Base-by-base conservation (phyloP, 2,113 vertebrate species). In the Tringa solitaria region DNA sequence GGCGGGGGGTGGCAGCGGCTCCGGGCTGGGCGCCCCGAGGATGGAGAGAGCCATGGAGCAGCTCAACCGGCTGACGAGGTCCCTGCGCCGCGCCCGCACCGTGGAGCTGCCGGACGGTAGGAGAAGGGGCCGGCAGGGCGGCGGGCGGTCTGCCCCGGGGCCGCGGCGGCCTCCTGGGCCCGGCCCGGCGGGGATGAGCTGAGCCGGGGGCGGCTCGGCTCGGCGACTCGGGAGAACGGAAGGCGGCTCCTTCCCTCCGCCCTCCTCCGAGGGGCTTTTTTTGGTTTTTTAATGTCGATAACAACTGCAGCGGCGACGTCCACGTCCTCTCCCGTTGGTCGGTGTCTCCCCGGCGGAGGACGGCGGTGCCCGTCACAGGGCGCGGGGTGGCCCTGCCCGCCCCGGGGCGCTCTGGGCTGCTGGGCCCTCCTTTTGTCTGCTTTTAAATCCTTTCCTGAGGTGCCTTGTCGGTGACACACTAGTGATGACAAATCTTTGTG, bases 41-140 rank as follows among this genome's bases (percentile, higher is more conserved):
- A 99, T 99, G 99, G 99, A 99, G 98, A 99, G 99, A 98, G 99
- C 99, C 97, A 99, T 99, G 99, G 99, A 99, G 98, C 99, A 99
- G 97, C 99, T 99, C 54, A 99, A 97, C 88, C 98, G 99, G 46
- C 98, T 99, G 92, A 99, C 99, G 75, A 99, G 99, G 67, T 99
- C 99, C 54, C 98, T 99, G 57, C 99, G 99, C 90, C 98, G 99
- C 84, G 99, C 99, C 59, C 99, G 99, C 96, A 99, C 99, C 28
- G 99, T 99, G 96, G 99, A 99, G 97, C 98, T 99, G 57, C 99
- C 99, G 3, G 99, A 99, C 90, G 99, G 99, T 99, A 95, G 86
- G 90, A 84, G 77, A 84, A 83, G 82, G 94, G 95, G 72, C 63
- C 57, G 14, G 68, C 10, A 16, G 67, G 24, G 39, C 8, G 12